phyloP scores from a whole-genome alignment of 2,113 vertebrate species.

The Atrichornis clamosus region DNA sequence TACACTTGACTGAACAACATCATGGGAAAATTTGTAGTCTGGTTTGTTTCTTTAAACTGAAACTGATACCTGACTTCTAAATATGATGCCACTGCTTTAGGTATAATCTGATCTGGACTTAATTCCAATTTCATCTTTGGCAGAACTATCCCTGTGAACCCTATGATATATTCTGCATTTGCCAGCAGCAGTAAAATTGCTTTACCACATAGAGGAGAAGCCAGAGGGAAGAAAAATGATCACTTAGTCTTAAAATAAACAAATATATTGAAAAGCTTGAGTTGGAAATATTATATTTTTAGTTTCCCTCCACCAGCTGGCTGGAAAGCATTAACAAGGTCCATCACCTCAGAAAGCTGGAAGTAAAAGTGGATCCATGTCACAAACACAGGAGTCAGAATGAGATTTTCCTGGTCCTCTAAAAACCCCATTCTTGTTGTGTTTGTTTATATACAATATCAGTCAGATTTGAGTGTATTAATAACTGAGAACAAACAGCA shows the following conservation, averaged over 20 bases:
- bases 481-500: not conserved
- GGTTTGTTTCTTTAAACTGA: not conserved
- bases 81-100: not conserved
- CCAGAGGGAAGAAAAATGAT: not conserved
- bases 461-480: not conserved
- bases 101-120: not conserved
- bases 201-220: not conserved
- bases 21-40: not conserved
- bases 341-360: not conserved
- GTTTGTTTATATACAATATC: not conserved
- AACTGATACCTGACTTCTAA: not conserved
- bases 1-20: conserved; percentile 13
- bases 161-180: not conserved
- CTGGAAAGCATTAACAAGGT: not conserved
- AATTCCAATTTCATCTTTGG: not conserved
- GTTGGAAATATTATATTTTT: not conserved
- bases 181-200: not conserved
- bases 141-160: not conserved
- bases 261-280: not conserved
- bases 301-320: not conserved
- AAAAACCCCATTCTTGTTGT: accelerated
- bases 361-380: not conserved
- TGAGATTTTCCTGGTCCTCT: not conserved
- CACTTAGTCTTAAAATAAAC: not conserved
- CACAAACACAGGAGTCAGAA: not conserved